These are phyloP conservation scores for Rhingia campestris DNA, from an alignment of 2,888 invertebrate species.

Conservation along the genomic window DNA sequence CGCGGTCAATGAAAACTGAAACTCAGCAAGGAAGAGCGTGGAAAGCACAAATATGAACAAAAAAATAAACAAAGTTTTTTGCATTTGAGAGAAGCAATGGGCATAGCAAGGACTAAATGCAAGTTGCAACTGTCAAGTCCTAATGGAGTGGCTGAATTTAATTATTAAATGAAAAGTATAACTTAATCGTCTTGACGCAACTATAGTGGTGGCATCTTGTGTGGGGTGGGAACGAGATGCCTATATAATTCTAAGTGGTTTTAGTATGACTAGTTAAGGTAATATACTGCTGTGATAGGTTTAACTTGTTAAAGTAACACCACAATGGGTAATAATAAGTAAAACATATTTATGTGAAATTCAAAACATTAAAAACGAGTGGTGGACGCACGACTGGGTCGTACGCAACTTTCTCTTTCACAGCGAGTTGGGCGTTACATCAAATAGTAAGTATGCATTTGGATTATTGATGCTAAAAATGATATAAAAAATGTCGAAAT, in stretches of 20 bases:
- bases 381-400: too few species aligned
- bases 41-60: not conserved
- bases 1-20: conserved; percentile 68
- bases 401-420: too few species aligned
- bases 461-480: too few species aligned
- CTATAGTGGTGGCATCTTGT: not conserved
- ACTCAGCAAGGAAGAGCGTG: conserved; percentile 7
- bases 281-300: not conserved
- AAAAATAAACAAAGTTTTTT: not conserved
- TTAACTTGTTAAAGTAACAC: not conserved
- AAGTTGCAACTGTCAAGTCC: conserved; percentile 26
- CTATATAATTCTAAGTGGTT: not conserved
- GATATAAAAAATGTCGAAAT: too few species aligned
- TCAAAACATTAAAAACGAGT: too few species aligned
- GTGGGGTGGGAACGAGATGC: not conserved
- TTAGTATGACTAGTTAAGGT: not conserved
- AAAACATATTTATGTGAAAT: too few species aligned
- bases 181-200: conserved; percentile 33
- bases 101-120: not conserved
- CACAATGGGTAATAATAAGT: too few species aligned
- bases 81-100: not conserved
- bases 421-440: too few species aligned
- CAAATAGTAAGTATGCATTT: too few species aligned
- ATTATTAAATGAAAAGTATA: conserved; percentile 35
- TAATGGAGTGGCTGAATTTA: conserved; percentile 45